Evolutionary conservation across 2,797 vertebrate genomes (phyloP).

Genomic region (Acrocephalus scirpaceus): DNA sequence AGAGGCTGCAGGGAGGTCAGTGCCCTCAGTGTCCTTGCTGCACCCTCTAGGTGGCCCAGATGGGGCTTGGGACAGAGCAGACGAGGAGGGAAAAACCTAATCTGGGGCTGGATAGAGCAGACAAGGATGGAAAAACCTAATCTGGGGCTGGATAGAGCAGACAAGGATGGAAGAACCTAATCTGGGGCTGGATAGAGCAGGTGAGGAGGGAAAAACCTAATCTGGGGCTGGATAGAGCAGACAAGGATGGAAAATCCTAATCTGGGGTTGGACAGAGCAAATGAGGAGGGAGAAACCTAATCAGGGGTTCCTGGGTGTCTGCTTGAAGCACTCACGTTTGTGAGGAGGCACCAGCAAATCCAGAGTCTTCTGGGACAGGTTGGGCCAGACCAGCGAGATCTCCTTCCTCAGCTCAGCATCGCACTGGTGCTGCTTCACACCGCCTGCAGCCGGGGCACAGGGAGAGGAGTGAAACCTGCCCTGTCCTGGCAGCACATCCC

Average conservation of each 20-base stretch:
- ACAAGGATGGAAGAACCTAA: accelerated
- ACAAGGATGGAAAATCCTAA: accelerated
- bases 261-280: not conserved
- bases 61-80: not conserved
- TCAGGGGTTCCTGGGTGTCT: too few relatives aligned
- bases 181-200: not conserved
- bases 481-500: not conserved
- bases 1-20: not conserved
- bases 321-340: constrained; percentile 82
- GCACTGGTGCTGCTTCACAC: constrained; percentile 87
- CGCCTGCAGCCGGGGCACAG: constrained; percentile 69
- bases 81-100: not conserved
- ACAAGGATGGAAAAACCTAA: accelerated
- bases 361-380: constrained; percentile 91
- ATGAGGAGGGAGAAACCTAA: accelerated
- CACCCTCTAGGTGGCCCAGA: not conserved
- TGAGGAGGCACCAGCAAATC: constrained; percentile 93
- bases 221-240: not conserved
- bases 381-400: constrained; percentile 90
- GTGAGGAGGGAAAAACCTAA: accelerated
- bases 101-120: not conserved
- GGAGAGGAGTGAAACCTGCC: not conserved
- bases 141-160: not conserved
- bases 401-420: constrained; percentile 92
- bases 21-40: accelerated